phyloP scores from a whole-genome alignment of 2,888 invertebrate genomes.

The Alsophila aescularia region DNA sequence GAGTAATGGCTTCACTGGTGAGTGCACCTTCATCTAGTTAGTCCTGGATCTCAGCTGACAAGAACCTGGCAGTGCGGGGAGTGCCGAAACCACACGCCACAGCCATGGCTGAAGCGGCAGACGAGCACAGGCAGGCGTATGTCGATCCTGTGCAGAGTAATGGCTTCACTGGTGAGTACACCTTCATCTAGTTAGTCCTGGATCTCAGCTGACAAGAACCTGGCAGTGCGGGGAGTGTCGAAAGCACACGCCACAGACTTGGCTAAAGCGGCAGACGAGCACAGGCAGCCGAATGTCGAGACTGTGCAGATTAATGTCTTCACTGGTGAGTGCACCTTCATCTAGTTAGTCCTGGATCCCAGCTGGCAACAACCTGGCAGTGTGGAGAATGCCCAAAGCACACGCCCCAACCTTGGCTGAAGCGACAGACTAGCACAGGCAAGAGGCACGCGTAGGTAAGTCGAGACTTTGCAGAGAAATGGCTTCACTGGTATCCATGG shows the following conservation, averaged over 20 bases:
- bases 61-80: too few relatives aligned
- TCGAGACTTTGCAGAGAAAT: conserved; percentile 45
- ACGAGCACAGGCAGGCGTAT: too few relatives aligned
- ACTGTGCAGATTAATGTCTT: conserved; percentile 57
- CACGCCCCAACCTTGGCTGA: conserved; percentile 69
- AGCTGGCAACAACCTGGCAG: too few relatives aligned
- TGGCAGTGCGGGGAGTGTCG: conserved; percentile 71
- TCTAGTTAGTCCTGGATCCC: too few relatives aligned
- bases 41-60: too few relatives aligned
- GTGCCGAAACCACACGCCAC: conserved; percentile 71
- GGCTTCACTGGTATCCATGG: conserved; percentile 75
- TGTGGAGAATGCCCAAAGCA: conserved; percentile 67
- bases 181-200: too few relatives aligned
- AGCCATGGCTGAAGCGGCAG: conserved; percentile 66
- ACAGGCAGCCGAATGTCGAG: too few relatives aligned
- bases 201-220: too few relatives aligned
- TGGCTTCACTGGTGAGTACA: conserved; percentile 65
- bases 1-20: conserved; percentile 65
- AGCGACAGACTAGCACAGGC: too few relatives aligned
- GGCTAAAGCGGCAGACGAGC: too few relatives aligned
- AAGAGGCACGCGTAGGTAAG: too few relatives aligned
- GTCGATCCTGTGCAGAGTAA: conserved; percentile 46
- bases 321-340: conserved; percentile 54
- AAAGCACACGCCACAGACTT: conserved; percentile 69
- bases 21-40: too few relatives aligned